Base-by-base conservation (phyloP, 2,797 vertebrate genomes). In the Epinephelus coioides region DNA sequence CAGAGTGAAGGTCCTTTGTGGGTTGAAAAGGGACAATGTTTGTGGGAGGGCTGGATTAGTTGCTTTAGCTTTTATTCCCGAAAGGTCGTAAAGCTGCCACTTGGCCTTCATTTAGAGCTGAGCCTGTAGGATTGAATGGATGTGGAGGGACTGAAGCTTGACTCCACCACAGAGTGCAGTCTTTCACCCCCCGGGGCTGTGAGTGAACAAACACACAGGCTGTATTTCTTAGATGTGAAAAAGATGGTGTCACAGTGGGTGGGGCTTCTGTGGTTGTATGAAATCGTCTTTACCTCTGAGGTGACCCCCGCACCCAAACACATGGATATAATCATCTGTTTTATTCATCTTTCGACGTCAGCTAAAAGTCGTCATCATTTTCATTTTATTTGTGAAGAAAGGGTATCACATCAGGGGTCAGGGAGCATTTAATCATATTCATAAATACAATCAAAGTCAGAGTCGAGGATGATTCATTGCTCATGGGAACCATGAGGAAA, bases 81-180 rank as follows among this genome's bases (percentile, higher is more conserved):
- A 80, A 87, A 90, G 88, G 87, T 92, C 87, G 69, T 95, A 94
- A 95, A 95, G 72, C 94, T 93, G 94, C 83, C 93, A 92, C 84
- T 63, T 55, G 85, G 83, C 83, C 84, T 77, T 85, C 87, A 23
- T 79, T 89, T 79, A 85, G 79, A 89, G 79, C 61, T 46, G 4
- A 66, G 81, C 46, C 77, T 3, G 71, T 9, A 38, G 76, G 79
- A 73, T 19, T 80, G 82, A 84, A 89, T 63, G 78, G 86, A 69
- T 54, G 76, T 21, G 56, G 64, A 69, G 71, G 70, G 80, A 87
- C 59, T 78, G 61, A 78, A 64, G 83, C 85, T 79, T 49, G 73
- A 74, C 76, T 77, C 76, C 0, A 46, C 34, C 34, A 2, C 34
- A 34, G 34, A 34, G 76, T 15, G 67, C 30, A 15, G 55, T 61